These are phyloP conservation scores for Ia io DNA, from an alignment of 2,113 vertebrate genomes.

Conservation along the genomic window DNA sequence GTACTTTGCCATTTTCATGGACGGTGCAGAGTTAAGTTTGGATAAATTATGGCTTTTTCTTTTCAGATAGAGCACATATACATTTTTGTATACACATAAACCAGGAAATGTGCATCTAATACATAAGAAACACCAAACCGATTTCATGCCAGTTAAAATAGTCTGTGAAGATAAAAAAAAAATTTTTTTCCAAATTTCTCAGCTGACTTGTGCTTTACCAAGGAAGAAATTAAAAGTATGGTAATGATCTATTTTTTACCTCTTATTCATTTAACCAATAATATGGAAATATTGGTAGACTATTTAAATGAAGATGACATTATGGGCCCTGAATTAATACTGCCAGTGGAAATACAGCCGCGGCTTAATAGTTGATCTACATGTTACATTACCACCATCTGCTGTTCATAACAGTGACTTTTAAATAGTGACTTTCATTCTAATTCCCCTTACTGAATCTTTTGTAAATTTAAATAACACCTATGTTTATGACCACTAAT, in stretches of 20 bases:
- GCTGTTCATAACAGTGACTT: constrained; percentile 61
- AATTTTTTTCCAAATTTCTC: constrained; percentile 3
- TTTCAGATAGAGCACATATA: neutral
- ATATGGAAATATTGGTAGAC: constrained; percentile 59
- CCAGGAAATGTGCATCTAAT: neutral
- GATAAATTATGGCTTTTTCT: neutral
- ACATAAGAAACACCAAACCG: neutral
- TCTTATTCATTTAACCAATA: constrained; percentile 52
- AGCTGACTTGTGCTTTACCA: constrained; percentile 23
- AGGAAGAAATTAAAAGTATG: constrained; percentile 44
- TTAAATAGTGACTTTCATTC: neutral
- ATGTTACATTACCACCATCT: constrained; percentile 79
- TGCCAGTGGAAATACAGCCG: neutral
- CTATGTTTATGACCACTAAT: neutral
- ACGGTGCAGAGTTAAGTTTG: neutral
- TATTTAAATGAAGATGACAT: constrained; percentile 54
- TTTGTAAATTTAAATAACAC: constrained; percentile 23
- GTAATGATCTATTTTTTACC: constrained; percentile 42
- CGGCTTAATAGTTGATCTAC: neutral
- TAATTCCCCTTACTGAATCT: neutral
- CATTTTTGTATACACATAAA: neutral
- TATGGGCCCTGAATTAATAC: constrained; percentile 20
- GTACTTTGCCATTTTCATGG: neutral
- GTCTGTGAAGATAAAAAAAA: constrained; percentile 25
- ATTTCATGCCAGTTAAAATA: neutral